A percentile compares a stretch with the other conserved stretches of the same genome.
phyloP scores from a whole-genome alignment of 2,113 vertebrate species.

The Alectura lathami region DNA sequence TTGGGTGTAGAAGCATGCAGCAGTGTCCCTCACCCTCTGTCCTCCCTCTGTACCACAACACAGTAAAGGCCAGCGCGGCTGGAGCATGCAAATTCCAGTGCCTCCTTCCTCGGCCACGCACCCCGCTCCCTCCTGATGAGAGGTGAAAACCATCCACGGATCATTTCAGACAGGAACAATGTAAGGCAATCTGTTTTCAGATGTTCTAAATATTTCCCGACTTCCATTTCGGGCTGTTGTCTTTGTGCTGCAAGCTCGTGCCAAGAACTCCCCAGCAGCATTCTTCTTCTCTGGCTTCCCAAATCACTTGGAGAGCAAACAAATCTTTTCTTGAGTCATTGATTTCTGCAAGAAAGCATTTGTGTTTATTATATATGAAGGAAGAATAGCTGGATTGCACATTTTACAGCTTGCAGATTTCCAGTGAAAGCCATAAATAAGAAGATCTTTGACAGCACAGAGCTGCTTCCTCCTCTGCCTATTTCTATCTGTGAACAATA shows the following conservation, averaged over 20 bases:
- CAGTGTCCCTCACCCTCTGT: neutral
- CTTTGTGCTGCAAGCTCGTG: neutral
- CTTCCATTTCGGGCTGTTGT: slow-evolving; percentile 54
- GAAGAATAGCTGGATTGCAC: neutral
- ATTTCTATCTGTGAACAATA: neutral
- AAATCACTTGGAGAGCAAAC: slow-evolving; percentile 44
- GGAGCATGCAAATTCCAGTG: neutral
- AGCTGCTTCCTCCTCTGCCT: neutral
- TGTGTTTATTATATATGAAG: slow-evolving; percentile 26
- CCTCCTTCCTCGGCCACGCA: neutral
- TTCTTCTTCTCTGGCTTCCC: slow-evolving; percentile 59
- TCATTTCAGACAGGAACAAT: slow-evolving; percentile 41
- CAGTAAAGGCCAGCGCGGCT: neutral
- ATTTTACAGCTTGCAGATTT: slow-evolving; percentile 2
- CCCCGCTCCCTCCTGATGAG: neutral
- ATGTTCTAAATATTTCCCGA: slow-evolving; percentile 73
- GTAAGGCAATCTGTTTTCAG: slow-evolving; percentile 45
- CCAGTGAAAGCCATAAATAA: neutral
- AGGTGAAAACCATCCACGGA: neutral
- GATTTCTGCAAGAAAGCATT: slow-evolving; percentile 50
- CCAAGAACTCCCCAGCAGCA: slow-evolving; percentile 63
- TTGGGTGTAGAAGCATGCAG: neutral
- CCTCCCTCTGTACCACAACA: neutral
- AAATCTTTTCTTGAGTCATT: slow-evolving; percentile 43
- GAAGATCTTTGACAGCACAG: neutral